These are phyloP conservation scores for Catajapyx aquilonaris DNA, from an alignment of 1,140 invertebrate species.

Conservation along the genomic window DNA sequence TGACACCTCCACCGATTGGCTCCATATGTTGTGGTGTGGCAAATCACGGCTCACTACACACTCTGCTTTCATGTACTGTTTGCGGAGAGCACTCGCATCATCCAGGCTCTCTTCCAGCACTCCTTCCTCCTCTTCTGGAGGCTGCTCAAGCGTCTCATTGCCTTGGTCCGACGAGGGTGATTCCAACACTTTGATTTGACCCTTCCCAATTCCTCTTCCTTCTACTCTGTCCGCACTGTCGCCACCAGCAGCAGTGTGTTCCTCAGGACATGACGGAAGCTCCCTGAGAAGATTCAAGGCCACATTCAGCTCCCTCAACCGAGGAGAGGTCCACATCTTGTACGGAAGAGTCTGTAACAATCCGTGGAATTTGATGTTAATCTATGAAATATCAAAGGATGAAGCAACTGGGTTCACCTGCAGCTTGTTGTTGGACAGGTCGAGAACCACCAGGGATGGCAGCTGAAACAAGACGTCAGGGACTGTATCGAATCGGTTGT, in stretches of 20 bases:
- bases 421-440: slow-evolving; percentile 88
- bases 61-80: too few relatives aligned
- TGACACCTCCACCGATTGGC: slow-evolving; percentile 38
- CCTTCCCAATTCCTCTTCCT: too few relatives aligned
- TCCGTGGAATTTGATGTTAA: too few relatives aligned
- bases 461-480: slow-evolving; percentile 63
- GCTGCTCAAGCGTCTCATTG: too few relatives aligned
- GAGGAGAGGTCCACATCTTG: slow-evolving; percentile 74
- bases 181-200: too few relatives aligned
- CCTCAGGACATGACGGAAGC: slow-evolving; percentile 32
- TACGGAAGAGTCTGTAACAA: slow-evolving; percentile 35
- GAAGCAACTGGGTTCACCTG: slow-evolving; percentile 58
- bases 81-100: too few relatives aligned
- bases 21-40: slow-evolving; percentile 50
- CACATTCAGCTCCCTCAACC: slow-evolving; percentile 71
- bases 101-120: too few relatives aligned
- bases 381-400: too few relatives aligned
- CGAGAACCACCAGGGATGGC: slow-evolving; percentile 55
- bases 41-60: too few relatives aligned
- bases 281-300: slow-evolving; percentile 74
- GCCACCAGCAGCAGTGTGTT: slow-evolving; percentile 9
- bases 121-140: too few relatives aligned
- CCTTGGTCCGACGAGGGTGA: too few relatives aligned
- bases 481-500: slow-evolving; percentile 62
- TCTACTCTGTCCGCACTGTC: too few relatives aligned